Evolutionary conservation across 2,113 vertebrate genomes (phyloP), one percentile per base, ranked within the genome.

Genomic region (Perca schrenkii): DNA sequence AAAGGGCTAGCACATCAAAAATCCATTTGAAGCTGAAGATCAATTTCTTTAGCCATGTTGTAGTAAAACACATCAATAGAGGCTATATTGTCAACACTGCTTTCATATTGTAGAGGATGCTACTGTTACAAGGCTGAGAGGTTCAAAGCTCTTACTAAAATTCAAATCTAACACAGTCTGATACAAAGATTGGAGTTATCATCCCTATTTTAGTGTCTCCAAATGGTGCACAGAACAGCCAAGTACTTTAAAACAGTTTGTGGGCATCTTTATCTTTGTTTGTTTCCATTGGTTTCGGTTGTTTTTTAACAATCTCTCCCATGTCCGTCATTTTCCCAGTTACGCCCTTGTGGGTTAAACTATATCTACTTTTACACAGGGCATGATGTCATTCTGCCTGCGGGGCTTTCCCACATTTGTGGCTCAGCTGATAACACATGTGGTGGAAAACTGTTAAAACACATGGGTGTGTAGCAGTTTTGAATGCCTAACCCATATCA

Each of bases 381-480:
- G 72, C 67, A 88, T 93, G 90, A 93, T 90, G 91, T 94, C 90
- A 93, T 88, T 31, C 79, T 52, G 86, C 87, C 92, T 87, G 89
- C 12, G 85, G 92, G 92, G 89, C 79, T 94, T 94, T 94, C 92
- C 92, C 92, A 93, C 91, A 93, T 91, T 83, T 78, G 71, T 72
- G 86, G 86, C 86, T 89, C 90, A 92, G 92, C 93, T 93, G 93
- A 94, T 93, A 93, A 92, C 92, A 91, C 89, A 92, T 93, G 90
- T 91, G 91, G 84, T 86, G 77, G 66, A 74, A 88, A 88, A 84
- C 89, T 88, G 86, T 86, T 88, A 86, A 91, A 92, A 88, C 87
- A 89, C 80, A 88, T 91, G 93, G 91, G 92, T 68, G 93, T 91
- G 88, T 86, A 77, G 80, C 82, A 49, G 80, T 85, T 84, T 88